A percentile compares a stretch with the other conserved stretches of the same genome.
These are phyloP conservation scores for Elysia crispata DNA, from an alignment of 2,888 invertebrate genomes.

Conservation along the genomic window DNA sequence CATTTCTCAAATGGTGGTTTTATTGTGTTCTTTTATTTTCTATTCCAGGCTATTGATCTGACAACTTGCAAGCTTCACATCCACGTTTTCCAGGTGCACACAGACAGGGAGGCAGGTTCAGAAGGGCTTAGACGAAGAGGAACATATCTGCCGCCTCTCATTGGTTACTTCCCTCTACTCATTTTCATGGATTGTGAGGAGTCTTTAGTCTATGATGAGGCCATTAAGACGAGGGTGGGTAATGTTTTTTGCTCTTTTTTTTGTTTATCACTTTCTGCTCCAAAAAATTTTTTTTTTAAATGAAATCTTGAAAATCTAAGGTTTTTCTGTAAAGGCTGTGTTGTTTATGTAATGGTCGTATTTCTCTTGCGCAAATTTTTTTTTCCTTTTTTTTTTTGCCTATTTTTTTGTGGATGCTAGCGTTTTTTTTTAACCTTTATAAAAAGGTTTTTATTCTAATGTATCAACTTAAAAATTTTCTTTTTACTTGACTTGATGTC, in stretches of 20 bases:
- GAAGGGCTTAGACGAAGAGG: constrained; percentile 80
- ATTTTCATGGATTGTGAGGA: constrained; percentile 94
- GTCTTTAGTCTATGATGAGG: constrained; percentile 87
- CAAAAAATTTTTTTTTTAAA: not conserved
- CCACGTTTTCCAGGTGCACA: constrained; percentile 73
- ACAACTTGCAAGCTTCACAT: constrained; percentile 58
- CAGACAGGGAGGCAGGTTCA: constrained; percentile 79
- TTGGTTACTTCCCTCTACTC: constrained; percentile 88
- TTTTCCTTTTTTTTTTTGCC: too few relatives aligned
- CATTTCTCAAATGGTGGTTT: too few relatives aligned
- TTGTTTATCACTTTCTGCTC: not conserved
- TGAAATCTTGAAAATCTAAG: too few relatives aligned
- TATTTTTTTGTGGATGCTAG: too few relatives aligned
- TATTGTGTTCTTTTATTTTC: too few relatives aligned
- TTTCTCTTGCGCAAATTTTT: too few relatives aligned
- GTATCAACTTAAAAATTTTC: too few relatives aligned
- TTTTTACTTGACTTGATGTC: too few relatives aligned
- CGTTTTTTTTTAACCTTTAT: too few relatives aligned
- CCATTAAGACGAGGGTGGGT: constrained; percentile 83
- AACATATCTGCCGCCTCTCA: constrained; percentile 82
- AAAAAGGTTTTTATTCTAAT: too few relatives aligned
- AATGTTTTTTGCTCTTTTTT: not conserved
- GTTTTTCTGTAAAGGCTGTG: too few relatives aligned
- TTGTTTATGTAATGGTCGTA: too few relatives aligned
- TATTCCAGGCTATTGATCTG: constrained; percentile 66